Evolutionary conservation across 2,888 invertebrate species (phyloP).

Genomic region (Cephus pulcher): DNA sequence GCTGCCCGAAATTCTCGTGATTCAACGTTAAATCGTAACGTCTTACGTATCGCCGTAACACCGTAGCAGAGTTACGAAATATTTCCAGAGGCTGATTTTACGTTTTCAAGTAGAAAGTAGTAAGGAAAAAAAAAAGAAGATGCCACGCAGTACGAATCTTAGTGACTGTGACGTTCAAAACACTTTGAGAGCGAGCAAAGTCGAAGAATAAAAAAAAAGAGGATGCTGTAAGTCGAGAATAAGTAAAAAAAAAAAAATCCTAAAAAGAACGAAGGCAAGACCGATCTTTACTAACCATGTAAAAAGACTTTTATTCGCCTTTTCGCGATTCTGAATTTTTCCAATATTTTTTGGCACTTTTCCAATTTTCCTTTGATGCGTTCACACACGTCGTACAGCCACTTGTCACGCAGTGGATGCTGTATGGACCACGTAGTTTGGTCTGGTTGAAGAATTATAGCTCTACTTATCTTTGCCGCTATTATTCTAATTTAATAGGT

Average conservation of each 20-base stretch:
- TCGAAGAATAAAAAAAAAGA: neutral
- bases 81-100: neutral
- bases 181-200: neutral
- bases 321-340: neutral
- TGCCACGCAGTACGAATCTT: neutral
- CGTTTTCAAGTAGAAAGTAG: slow-evolving; percentile 24
- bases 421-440: neutral
- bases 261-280: no score
- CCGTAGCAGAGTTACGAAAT: neutral
- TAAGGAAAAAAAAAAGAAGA: neutral
- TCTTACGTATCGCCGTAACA: neutral
- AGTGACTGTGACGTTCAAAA: neutral
- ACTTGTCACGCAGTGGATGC: neutral
- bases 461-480: no score
- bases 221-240: neutral
- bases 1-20: neutral
- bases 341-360: neutral
- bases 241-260: no score
- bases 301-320: neutral
- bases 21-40: neutral
- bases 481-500: no score
- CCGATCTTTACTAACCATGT: neutral
- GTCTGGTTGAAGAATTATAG: no score
- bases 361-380: neutral
- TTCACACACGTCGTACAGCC: neutral